Conservation (phyloP, 2,113 vertebrate genomes). For the Rafetus swinhoei region DNA sequence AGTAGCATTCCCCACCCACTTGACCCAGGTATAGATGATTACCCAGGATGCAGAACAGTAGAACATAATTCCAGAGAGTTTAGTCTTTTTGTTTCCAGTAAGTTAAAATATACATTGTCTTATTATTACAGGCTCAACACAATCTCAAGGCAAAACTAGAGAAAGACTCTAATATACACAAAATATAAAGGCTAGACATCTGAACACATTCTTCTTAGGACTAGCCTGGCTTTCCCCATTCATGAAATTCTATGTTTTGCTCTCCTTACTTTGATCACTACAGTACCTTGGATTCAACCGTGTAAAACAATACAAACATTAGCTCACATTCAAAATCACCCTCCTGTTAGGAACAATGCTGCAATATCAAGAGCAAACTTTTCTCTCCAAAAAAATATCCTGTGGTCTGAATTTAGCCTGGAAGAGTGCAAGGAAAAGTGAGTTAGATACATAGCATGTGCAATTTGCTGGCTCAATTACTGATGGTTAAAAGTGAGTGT, state of each 20-base stretch:
- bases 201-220: not conserved
- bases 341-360: not conserved
- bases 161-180: not conserved
- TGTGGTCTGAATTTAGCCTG: slow-evolving; percentile 27
- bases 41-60: not conserved
- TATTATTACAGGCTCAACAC: not conserved
- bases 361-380: not conserved
- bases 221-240: not conserved
- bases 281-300: not conserved
- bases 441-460: not conserved
- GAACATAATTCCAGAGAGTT: not conserved
- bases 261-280: not conserved
- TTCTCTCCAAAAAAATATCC: slow-evolving; percentile 7
- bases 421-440: slow-evolving; percentile 18
- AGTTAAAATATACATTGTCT: not conserved
- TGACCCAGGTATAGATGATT: not conserved
- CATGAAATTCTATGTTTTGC: not conserved
- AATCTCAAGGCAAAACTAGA: not conserved
- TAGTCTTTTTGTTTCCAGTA: not conserved
- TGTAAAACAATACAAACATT: not conserved
- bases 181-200: not conserved
- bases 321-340: not conserved
- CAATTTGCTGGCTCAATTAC: not conserved
- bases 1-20: not conserved
- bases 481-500: slow-evolving; percentile 20